Evolutionary conservation across 23 tunicate genomes (phyloP), one percentile per base, ranked within the genome.

Genomic region (Botrylloides violaceus): DNA sequence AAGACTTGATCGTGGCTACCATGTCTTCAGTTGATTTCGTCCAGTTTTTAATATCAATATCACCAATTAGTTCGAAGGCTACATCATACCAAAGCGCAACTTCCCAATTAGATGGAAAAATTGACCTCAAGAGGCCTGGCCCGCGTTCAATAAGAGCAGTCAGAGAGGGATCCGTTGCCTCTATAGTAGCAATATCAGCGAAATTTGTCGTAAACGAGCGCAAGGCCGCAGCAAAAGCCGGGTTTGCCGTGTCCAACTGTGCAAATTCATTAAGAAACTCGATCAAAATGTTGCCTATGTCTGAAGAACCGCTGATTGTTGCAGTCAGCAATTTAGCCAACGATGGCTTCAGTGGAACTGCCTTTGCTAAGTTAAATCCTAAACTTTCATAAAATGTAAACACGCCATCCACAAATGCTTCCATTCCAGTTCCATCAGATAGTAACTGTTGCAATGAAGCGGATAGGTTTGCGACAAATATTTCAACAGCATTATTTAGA

Each of bases 221-320:
- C 0, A 68, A 23, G 32, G 36, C 0, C 0, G 60, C 58, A 5
- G 74, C 25, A 26, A 68, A 68, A 4, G 36, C 58, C n/a, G 57
- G 0, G 29, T 68, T 68, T 19, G 18, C 74, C 4, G 74, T 68
- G 74, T 68, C 74, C 5, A 68, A 43, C 18, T 68, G 20, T n/a
- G 49, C 57, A 37, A 68, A 43, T 22, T 55, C 74, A 20, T 2
- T 68, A n/a, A 68, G 12, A 37, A 68, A 68, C 74, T 68, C 74
- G 0, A 68, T 19, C 6, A 56, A 53, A 4, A 0, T 9, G 20
- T 26, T 20, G 26, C 12, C 0, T 0, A 56, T 56, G 53, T 43
- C 53, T 9, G 15, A 43, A 43, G 12, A 9, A 12, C 1, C 29
- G 9, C 12, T 26, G 57, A 20, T 2, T 4, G 74, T 9, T 27